These are phyloP conservation scores for Ostrea denselamellosa DNA, from an alignment of 1,140 invertebrate genomes.

Conservation along the genomic window DNA sequence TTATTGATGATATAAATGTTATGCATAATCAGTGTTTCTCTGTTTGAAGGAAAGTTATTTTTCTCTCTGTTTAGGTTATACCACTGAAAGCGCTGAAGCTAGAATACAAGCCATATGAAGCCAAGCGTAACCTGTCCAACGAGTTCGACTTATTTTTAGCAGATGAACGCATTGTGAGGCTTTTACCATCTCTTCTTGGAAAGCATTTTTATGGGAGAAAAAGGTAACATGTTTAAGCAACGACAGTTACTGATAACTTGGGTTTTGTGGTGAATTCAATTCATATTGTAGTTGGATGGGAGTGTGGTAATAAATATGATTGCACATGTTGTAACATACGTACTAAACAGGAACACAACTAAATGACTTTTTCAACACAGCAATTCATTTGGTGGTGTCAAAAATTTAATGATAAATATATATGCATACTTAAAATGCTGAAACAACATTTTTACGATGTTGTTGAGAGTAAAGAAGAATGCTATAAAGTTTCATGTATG, in stretches of 20 bases:
- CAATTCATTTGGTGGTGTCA: no score
- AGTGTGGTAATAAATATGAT: background rate
- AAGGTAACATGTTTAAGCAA: slow-evolving; percentile 60
- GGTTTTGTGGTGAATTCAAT: no score
- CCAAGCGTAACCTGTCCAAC: slow-evolving; percentile 73
- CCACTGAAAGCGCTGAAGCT: slow-evolving; percentile 76
- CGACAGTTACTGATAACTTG: background rate
- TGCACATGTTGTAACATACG: background rate
- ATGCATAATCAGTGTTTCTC: no score
- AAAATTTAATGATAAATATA: no score
- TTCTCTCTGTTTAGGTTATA: slow-evolving; percentile 70
- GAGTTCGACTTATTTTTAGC: slow-evolving; percentile 76
- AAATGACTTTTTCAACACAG: background rate
- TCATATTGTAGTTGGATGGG: no score
- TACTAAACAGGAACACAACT: background rate
- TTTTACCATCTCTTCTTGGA: slow-evolving; percentile 73
- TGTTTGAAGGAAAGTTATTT: background rate
- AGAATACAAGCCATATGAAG: slow-evolving; percentile 77
- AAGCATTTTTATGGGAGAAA: slow-evolving; percentile 75
- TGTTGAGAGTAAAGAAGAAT: no score
- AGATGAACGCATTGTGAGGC: slow-evolving; percentile 72
- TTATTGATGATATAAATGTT: no score
- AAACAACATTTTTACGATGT: no score
- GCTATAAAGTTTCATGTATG: no score
- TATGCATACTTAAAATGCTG: no score